Percentiles rank a stretch among this genome's conserved stretches.
Conservation (phyloP, 2,113 vertebrate species). For the Scatophagus argus region DNA sequence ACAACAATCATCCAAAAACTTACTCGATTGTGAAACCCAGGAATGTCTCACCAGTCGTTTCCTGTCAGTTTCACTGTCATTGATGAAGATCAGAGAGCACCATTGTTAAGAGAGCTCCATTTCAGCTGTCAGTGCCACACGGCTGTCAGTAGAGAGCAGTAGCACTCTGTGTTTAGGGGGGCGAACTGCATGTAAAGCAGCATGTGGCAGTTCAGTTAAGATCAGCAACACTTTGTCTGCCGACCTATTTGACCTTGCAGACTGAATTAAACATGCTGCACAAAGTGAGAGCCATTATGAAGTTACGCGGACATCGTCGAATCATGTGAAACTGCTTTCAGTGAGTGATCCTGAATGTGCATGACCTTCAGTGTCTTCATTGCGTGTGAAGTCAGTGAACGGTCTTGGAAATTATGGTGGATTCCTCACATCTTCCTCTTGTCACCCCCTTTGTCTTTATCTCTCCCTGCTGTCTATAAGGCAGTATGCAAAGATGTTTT, state of each 20-base stretch:
- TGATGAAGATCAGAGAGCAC: too few relatives aligned
- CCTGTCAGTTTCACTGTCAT: slow-evolving; percentile 5
- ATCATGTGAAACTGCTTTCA: slow-evolving; percentile 47
- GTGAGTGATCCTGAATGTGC: slow-evolving; percentile 40
- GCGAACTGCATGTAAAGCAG: not conserved
- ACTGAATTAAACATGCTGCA: slow-evolving; percentile 61
- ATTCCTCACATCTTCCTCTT: slow-evolving; percentile 24
- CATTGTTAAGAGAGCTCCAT: not conserved
- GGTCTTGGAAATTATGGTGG: slow-evolving; percentile 24
- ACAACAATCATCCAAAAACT: not conserved
- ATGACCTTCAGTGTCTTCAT: slow-evolving; percentile 63
- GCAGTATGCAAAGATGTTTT: slow-evolving; percentile 18
- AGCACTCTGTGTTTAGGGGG: slow-evolving; percentile 59
- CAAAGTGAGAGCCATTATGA: slow-evolving; percentile 50
- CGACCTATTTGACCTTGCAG: slow-evolving; percentile 78
- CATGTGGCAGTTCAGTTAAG: slow-evolving; percentile 49
- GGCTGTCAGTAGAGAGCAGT: slow-evolving; percentile 81
- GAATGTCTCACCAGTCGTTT: not conserved
- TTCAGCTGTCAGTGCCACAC: not conserved
- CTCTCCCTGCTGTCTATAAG: slow-evolving; percentile 20
- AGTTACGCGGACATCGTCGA: slow-evolving; percentile 39
- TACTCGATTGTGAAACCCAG: not conserved
- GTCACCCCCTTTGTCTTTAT: slow-evolving; percentile 24
- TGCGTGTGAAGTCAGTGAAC: slow-evolving; percentile 25
- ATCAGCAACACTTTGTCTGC: slow-evolving; percentile 71